These are phyloP conservation scores for Malurus melanocephalus DNA, from an alignment of 2,113 vertebrate species.

Conservation along the genomic window DNA sequence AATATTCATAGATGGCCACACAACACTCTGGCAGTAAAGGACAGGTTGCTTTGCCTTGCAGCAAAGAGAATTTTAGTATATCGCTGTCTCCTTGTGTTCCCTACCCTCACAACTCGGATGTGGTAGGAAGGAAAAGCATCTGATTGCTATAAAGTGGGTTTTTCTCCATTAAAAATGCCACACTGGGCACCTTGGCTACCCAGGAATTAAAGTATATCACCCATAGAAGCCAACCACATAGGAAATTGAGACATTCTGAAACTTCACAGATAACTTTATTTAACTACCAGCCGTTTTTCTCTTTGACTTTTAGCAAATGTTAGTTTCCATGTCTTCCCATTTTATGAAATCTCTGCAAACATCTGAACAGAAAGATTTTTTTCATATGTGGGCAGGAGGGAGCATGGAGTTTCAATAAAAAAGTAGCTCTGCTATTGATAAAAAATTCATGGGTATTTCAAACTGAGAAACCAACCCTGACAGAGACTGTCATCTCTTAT, in stretches of 20 bases:
- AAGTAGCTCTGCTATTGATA: not conserved
- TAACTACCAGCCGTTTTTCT: not conserved
- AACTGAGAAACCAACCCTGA: not conserved
- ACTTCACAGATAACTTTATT: not conserved
- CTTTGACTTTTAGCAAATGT: not conserved
- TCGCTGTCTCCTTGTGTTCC: not conserved
- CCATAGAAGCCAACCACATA: not conserved
- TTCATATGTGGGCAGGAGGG: not conserved
- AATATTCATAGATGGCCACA: constrained; percentile 50
- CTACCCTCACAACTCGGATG: not conserved
- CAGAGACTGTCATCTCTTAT: not conserved
- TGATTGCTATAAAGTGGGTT: not conserved
- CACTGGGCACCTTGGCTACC: not conserved
- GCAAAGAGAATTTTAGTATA: not conserved
- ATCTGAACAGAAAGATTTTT: not conserved
- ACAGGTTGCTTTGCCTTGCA: constrained; percentile 22
- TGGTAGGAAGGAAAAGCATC: not conserved
- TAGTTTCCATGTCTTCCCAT: not conserved
- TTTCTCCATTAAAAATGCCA: not conserved
- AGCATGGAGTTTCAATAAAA: not conserved
- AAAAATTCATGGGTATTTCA: not conserved
- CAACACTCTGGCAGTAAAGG: constrained; percentile 29
- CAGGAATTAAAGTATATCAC: not conserved
- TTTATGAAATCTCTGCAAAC: not conserved
- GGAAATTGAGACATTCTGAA: not conserved